Percentiles rank a stretch among this genome's conserved stretches.
phyloP scores from a whole-genome alignment of 2,797 vertebrate genomes.

The Sebastes minor region DNA sequence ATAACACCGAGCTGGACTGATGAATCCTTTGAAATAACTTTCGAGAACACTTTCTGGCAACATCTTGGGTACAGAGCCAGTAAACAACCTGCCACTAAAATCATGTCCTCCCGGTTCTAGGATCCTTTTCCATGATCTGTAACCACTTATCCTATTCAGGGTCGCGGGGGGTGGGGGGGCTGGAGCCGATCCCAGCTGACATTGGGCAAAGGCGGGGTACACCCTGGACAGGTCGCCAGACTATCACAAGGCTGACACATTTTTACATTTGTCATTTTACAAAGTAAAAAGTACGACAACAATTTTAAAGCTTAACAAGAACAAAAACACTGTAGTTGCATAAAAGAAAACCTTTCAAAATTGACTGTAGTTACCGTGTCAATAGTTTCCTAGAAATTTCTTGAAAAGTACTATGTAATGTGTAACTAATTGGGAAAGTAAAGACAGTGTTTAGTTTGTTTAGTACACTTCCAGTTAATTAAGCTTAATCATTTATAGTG shows the following conservation, averaged over 20 bases:
- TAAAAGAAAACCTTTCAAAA: not conserved
- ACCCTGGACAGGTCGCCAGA: too few relatives aligned
- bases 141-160: too few relatives aligned
- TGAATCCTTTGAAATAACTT: not conserved
- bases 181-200: too few relatives aligned
- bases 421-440: not conserved
- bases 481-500: too few relatives aligned
- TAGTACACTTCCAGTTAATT: too few relatives aligned
- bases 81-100: not conserved
- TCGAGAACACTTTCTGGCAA: not conserved
- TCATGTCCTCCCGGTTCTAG: not conserved
- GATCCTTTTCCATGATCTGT: not conserved
- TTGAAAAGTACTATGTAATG: too few relatives aligned
- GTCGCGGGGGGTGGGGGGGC: accelerated
- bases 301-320: not conserved
- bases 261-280: not conserved
- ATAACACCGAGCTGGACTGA: not conserved
- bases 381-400: too few relatives aligned
- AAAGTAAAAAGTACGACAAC: not conserved
- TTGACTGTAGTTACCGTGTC: not conserved
- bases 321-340: not conserved
- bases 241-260: too few relatives aligned
- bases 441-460: too few relatives aligned
- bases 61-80: not conserved
- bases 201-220: too few relatives aligned